These are phyloP conservation scores for Stichodactyla mertensii DNA, from an alignment of 64 coral and sea anemone genomes.

Conservation along the genomic window DNA sequence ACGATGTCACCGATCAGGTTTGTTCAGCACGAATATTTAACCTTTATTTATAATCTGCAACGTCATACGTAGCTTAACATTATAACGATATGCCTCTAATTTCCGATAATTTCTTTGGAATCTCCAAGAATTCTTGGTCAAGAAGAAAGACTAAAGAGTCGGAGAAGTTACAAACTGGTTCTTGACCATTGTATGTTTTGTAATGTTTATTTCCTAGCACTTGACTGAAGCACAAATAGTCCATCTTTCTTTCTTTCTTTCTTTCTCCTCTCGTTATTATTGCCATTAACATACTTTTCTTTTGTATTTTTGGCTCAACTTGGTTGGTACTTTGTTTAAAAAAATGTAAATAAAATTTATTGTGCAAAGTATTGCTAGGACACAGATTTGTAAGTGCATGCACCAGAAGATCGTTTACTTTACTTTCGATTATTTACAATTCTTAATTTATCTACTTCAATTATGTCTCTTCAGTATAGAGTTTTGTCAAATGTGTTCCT, in stretches of 20 bases:
- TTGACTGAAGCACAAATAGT: not conserved
- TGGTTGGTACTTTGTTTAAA: not conserved
- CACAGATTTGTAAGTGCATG: not conserved
- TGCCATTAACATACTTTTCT: conserved; percentile 20
- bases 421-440: not conserved
- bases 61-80: conserved; percentile 3
- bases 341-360: not conserved
- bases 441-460: too few species aligned
- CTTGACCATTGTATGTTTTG: not conserved
- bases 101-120: not conserved
- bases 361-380: not conserved
- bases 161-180: not conserved
- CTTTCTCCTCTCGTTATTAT: not conserved
- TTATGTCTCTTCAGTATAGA: not conserved
- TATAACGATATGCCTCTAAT: not conserved
- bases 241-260: not conserved
- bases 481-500: not conserved
- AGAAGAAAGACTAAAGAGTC: not conserved
- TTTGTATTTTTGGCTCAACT: conserved; percentile 12
- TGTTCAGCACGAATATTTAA: conserved; percentile 3
- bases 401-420: not conserved
- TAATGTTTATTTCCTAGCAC: not conserved
- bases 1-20: conserved; percentile 98
- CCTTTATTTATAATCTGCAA: conserved; percentile 15
- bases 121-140: not conserved